Conservation (phyloP, 2,888 invertebrate species). For the Anodontia alba region DNA sequence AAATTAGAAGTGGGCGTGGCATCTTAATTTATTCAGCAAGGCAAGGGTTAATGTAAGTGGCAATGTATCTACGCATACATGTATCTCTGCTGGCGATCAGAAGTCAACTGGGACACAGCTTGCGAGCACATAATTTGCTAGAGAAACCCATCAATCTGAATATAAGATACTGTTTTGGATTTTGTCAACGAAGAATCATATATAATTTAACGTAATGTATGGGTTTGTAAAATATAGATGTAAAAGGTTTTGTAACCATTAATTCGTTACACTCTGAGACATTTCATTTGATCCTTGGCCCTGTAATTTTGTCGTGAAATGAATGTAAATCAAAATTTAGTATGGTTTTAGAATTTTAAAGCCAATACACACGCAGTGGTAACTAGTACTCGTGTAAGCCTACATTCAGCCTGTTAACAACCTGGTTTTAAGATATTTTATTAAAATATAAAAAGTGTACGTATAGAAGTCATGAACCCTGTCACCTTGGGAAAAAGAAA, state of each 20-base stretch:
- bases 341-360: not conserved
- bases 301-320: not conserved
- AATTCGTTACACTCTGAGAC: not conserved
- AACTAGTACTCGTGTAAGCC: not conserved
- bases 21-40: no score
- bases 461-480: not conserved
- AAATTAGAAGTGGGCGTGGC: no score
- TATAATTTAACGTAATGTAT: not conserved
- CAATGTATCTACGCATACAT: no score
- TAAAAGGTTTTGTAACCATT: not conserved
- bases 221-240: not conserved
- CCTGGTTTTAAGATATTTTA: not conserved
- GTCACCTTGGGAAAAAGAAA: not conserved
- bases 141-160: no score
- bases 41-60: no score
- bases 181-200: not conserved
- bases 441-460: not conserved
- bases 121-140: no score
- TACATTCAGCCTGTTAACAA: not conserved
- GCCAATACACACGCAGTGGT: constrained; percentile 2
- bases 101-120: no score
- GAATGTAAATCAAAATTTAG: constrained; percentile 1
- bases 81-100: no score
- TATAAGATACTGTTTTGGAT: no score
- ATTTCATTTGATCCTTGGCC: constrained; percentile 2